These are phyloP conservation scores for Anas flavirostris DNA, from an alignment of 2,797 vertebrate species.

Conservation along the genomic window DNA sequence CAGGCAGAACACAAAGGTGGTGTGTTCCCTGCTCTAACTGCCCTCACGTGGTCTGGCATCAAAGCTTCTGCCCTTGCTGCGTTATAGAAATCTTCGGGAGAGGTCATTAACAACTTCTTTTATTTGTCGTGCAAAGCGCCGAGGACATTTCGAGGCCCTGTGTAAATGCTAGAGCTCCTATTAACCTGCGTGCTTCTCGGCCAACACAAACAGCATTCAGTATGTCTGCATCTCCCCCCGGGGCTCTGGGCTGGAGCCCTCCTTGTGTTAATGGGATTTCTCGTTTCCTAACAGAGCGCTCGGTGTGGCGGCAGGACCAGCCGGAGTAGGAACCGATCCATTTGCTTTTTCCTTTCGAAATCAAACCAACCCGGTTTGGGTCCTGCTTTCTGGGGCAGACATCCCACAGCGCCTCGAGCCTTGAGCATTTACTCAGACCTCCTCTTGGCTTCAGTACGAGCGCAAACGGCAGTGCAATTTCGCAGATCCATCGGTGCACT, in stretches of 20 bases:
- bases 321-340: not conserved
- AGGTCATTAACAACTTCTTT: not conserved
- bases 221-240: not conserved
- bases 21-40: not conserved
- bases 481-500: not conserved
- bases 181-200: not conserved
- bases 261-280: not conserved
- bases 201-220: not conserved
- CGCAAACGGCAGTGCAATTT: conserved; percentile 15
- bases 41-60: not conserved
- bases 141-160: not conserved
- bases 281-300: not conserved
- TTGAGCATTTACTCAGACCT: conserved; percentile 49
- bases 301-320: not conserved
- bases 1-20: not conserved
- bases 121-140: not conserved
- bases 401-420: conserved; percentile 8
- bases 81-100: conserved; percentile 1
- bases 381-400: conserved; percentile 35
- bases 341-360: conserved; percentile 21
- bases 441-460: not conserved
- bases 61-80: not conserved
- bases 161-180: not conserved
- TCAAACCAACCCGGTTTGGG: not conserved
- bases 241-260: not conserved